A percentile compares a stretch with the other conserved stretches of the same genome.
Conservation (phyloP, 1,140 invertebrate species). For the Drosophila melanica region DNA sequence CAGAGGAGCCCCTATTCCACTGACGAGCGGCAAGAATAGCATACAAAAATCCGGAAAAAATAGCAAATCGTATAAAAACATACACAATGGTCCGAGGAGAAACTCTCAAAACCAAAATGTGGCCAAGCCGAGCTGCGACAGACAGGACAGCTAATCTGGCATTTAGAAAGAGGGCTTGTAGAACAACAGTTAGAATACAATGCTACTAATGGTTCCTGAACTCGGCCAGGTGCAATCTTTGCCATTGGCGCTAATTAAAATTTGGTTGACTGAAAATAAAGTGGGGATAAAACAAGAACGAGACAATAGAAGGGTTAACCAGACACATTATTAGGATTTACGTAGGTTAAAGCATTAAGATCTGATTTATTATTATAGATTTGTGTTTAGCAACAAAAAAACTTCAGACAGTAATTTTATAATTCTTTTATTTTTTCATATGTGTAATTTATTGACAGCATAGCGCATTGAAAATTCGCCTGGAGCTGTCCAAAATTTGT, state of each 20-base stretch:
- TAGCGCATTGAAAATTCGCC: not conserved
- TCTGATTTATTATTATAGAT: too few relatives aligned
- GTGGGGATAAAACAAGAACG: not conserved
- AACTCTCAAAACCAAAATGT: conserved; percentile 19
- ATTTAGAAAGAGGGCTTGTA: conserved; percentile 51
- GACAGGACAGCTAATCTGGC: conserved; percentile 64
- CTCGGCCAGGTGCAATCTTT: not conserved
- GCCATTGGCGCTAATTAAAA: conserved; percentile 13
- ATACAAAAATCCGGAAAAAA: conserved; percentile 81
- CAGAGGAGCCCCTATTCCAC: not conserved
- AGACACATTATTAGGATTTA: too few relatives aligned
- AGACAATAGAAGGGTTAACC: too few relatives aligned
- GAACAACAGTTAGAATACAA: conserved; percentile 35
- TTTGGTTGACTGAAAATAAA: not conserved
- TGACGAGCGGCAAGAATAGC: conserved; percentile 59
- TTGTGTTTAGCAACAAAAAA: too few relatives aligned
- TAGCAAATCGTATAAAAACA: conserved; percentile 77
- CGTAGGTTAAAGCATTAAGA: too few relatives aligned
- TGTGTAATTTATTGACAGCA: not conserved
- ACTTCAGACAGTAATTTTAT: too few relatives aligned
- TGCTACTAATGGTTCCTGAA: conserved; percentile 51
- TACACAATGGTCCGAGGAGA: conserved; percentile 5
- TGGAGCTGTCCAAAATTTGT: too few relatives aligned
- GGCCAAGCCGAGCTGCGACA: conserved; percentile 6
- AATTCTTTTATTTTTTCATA: too few relatives aligned